Base-by-base conservation (phyloP, 2,888 invertebrate species). In the Laspeyria flexula region DNA sequence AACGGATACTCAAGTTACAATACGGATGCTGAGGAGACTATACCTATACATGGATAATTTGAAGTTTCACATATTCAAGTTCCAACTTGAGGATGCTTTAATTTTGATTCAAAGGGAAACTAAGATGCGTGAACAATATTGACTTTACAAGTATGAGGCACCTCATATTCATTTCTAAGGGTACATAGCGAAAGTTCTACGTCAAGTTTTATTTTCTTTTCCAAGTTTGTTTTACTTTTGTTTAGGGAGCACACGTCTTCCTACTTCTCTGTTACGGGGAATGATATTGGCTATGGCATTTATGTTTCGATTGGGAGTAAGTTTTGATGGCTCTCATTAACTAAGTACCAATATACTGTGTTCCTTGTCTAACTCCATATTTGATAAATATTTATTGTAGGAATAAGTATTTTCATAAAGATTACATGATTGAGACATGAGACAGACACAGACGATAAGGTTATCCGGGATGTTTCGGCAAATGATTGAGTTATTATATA, bases 151-250 rank as follows among this genome's bases (percentile, higher is more conserved):
- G 30, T 43, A 52, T 40, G 53, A 23, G 18, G 15, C n/a, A 48
- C 16, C 40, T 47, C 33, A 21, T 45, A 55, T 61, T 52, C 51
- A 62, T 63, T 65, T 61, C 45, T 62, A 56, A 62, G 57, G 42
- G 43, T 56, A 58, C 31, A 41, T 51, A 54, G 52, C 42, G n/a
- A 57, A 50, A 61, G 57, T 55, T 58, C 42, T 52, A 52, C 48
- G 52, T 47, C 45, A 60, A 65, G 59, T 60, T 65, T 52, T 43
- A 43, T 65, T 65, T 62, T 63, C 64, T 58, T 65, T 65, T 53
- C 33, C 47, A 38, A 37, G 44, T 49, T 69, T 55, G 55, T 55
- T 46, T 55, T 48, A 39, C 50, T 54, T 43, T 55, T 50, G 56
- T 65, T 59, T 63, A 53, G 45, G 48, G 21, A 47, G 18, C 44